Conservation (phyloP, 2,113 vertebrate genomes). For the Hipposideros armiger region DNA sequence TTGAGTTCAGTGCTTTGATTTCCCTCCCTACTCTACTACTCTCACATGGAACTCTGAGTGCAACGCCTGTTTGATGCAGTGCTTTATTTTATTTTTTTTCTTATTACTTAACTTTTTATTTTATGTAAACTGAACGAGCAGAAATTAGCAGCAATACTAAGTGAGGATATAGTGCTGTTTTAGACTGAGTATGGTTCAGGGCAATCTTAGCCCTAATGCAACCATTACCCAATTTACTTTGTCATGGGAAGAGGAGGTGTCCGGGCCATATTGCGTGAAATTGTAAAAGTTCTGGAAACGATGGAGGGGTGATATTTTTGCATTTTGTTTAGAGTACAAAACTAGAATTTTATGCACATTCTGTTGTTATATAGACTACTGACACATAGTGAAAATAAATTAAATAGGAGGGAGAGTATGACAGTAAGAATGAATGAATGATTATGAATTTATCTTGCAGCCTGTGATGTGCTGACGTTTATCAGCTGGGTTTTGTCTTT, state of each 20-base stretch:
- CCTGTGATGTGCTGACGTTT: neutral
- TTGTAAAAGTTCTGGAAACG: neutral
- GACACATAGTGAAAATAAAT: neutral
- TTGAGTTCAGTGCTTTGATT: neutral
- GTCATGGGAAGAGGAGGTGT: neutral
- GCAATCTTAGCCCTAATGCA: neutral
- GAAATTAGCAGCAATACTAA: too few relatives aligned
- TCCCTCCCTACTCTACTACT: neutral
- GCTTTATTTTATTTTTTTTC: neutral
- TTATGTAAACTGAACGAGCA: too few relatives aligned
- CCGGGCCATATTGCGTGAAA: neutral
- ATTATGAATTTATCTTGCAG: constrained; percentile 6
- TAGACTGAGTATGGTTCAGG: neutral
- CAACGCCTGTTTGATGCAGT: neutral
- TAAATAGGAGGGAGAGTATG: neutral
- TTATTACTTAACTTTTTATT: too few relatives aligned
- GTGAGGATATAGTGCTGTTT: neutral
- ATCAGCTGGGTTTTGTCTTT: neutral
- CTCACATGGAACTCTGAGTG: neutral
- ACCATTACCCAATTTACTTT: neutral
- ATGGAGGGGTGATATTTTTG: neutral
- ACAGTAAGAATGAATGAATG: neutral
- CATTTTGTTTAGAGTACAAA: constrained; percentile 1
- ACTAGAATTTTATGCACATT: constrained; percentile 15
- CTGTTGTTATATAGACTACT: neutral